Evolutionary conservation across 1,140 invertebrate species (phyloP).

Genomic region (Apis laboriosa): DNA sequence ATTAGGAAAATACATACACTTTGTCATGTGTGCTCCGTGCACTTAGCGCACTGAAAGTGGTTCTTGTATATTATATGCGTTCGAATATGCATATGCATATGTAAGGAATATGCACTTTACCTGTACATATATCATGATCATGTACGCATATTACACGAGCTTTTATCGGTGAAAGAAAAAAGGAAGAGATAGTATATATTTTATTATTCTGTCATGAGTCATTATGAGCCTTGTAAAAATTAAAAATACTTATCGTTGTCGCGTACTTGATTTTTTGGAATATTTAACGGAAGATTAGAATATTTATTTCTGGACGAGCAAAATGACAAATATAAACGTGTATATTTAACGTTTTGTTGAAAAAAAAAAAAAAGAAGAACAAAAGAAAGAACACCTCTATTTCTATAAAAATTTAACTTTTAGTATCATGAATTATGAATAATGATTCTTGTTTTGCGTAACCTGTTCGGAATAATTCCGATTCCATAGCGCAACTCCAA

Average conservation of each 20-base stretch:
- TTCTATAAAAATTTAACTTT: not conserved
- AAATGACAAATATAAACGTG: too few species aligned
- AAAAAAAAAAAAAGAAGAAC: too few species aligned
- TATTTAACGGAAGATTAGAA: not conserved
- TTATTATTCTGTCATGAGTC: not conserved
- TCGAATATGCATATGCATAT: conserved; percentile 7
- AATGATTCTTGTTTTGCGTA: not conserved
- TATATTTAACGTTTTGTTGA: too few species aligned
- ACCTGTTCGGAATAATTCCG: not conserved
- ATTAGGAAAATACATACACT: conserved; percentile 25
- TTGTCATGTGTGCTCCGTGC: conserved; percentile 19
- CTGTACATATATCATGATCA: not conserved
- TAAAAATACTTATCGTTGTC: not conserved
- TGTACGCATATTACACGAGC: conserved; percentile 1
- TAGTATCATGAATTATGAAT: not conserved
- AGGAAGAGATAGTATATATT: not conserved
- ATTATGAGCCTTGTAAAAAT: too few species aligned
- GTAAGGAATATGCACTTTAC: conserved; percentile 16
- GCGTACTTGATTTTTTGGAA: not conserved
- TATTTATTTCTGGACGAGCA: too few species aligned
- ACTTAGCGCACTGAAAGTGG: conserved; percentile 26
- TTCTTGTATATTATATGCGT: not conserved
- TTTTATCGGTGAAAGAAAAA: conserved; percentile 20
- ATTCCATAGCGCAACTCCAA: conserved; percentile 34
- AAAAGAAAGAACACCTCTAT: too few species aligned